These are phyloP conservation scores for Psittacus erithacus DNA, from an alignment of 2,113 vertebrate species.

Conservation along the genomic window DNA sequence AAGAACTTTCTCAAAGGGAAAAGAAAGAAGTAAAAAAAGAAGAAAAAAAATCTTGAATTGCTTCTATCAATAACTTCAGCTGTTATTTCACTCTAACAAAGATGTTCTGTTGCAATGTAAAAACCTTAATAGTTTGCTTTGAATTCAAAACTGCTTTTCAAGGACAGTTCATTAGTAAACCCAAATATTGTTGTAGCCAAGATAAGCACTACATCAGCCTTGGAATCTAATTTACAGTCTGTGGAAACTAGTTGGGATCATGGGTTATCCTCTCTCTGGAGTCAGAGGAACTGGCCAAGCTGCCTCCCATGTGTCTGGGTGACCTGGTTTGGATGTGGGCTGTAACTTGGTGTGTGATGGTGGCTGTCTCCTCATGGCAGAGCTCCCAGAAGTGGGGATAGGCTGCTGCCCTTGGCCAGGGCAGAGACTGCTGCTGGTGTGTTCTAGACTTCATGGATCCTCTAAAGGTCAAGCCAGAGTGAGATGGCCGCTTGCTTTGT, in stretches of 20 bases:
- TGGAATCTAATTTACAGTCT: neutral
- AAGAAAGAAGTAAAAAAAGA: neutral
- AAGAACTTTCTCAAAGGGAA: neutral
- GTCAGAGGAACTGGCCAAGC: neutral
- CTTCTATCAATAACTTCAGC: neutral
- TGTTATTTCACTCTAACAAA: neutral
- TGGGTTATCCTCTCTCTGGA: too few species aligned
- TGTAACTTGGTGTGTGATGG: accelerated
- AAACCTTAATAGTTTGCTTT: neutral
- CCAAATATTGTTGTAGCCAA: neutral
- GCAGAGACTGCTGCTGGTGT: neutral
- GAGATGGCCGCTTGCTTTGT: neutral
- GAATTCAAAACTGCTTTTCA: neutral
- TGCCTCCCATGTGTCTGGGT: too few species aligned
- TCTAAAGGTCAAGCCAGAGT: neutral
- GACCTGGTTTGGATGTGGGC: neutral
- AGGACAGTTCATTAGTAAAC: neutral
- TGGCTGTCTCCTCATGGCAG: neutral
- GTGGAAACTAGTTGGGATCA: neutral
- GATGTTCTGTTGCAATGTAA: neutral
- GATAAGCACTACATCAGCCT: neutral
- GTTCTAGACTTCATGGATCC: neutral
- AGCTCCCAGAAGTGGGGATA: neutral
- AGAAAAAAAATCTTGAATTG: neutral
- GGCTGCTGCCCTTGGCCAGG: neutral